These are phyloP conservation scores for Elegia similella DNA, from an alignment of 2,888 invertebrate species.

Conservation along the genomic window DNA sequence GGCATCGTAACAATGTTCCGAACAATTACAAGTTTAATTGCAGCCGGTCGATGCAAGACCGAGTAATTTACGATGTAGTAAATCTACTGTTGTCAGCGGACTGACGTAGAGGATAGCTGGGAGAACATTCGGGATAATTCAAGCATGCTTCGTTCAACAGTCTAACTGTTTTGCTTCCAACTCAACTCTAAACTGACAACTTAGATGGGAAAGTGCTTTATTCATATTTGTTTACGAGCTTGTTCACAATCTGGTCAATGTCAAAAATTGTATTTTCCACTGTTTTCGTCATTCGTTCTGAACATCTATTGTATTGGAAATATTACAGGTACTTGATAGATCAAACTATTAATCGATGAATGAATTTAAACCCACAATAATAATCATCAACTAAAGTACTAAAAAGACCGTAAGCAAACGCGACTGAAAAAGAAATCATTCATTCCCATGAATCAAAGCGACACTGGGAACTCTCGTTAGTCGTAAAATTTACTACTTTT, in stretches of 20 bases:
- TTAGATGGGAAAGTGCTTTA: too few species aligned
- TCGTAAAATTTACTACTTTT: conserved; percentile 15
- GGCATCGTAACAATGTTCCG: background rate
- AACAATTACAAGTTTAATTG: conserved; percentile 13
- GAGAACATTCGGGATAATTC: background rate
- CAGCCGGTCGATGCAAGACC: conserved; percentile 4
- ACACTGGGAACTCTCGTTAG: conserved; percentile 3
- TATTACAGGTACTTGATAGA: too few species aligned
- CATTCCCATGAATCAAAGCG: conserved; percentile 7
- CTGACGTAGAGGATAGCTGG: background rate
- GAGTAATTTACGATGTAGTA: conserved; percentile 43
- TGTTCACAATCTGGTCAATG: too few species aligned
- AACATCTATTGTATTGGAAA: too few species aligned
- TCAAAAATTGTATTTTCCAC: too few species aligned
- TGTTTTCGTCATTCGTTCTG: too few species aligned
- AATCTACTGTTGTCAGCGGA: conserved; percentile 28
- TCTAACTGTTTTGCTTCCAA: background rate
- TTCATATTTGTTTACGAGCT: too few species aligned
- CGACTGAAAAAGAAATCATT: too few species aligned
- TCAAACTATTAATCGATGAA: too few species aligned
- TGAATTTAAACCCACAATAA: too few species aligned
- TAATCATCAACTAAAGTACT: background rate
- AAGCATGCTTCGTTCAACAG: background rate
- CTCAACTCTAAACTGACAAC: background rate
- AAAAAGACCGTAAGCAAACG: background rate